Base-by-base conservation (phyloP, 2,113 vertebrate genomes). In the Anseranas semipalmata region DNA sequence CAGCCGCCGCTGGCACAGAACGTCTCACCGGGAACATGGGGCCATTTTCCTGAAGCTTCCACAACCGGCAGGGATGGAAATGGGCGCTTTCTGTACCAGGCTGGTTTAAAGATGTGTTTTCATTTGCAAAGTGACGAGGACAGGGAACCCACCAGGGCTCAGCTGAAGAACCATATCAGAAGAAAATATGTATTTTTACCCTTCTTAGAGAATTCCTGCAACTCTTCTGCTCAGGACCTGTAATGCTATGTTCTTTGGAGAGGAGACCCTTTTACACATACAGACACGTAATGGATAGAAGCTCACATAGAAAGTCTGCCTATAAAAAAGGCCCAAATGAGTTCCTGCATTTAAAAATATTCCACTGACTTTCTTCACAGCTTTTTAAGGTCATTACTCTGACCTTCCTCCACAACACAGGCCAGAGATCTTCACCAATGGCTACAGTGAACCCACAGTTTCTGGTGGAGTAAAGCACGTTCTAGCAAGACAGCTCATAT, bases 1-100 rank as follows among this genome's bases (percentile, higher is more conserved):
- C 43, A 32, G 4, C 35, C 78, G 14, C 78, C 43, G 76, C 65
- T 12, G 70, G 17, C 68, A 87, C 86, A 7, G 9, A 18, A 9
- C 22, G 19, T 39, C 62, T 88, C 62, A 0, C 1, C 15, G n/a
- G 67, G 48, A 73, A 89, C 41, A 39, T 1, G 3, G 0, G 43
- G 67, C 67, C 19, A 0, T 68, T 79, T 75, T 7, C 67, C 65
- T 48, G 2, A 10, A 12, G 43, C n/a, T 85, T 20, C 80, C 30
- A 35, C 53, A 73, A 88, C 68, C 3, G 10, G 20, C 67, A 21
- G 39, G 2, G 45, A 39, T 3, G 43, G 58, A 68, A 82, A 72
- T 0, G 9, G 56, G 52, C 24, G 21, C 25, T 46, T 55, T 39
- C 39, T 65, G 43, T 9, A 60, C 33, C 48, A 24, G 46, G 43